Evolutionary conservation across 2,113 vertebrate species (phyloP).

Genomic region (Callaeas wilsoni): DNA sequence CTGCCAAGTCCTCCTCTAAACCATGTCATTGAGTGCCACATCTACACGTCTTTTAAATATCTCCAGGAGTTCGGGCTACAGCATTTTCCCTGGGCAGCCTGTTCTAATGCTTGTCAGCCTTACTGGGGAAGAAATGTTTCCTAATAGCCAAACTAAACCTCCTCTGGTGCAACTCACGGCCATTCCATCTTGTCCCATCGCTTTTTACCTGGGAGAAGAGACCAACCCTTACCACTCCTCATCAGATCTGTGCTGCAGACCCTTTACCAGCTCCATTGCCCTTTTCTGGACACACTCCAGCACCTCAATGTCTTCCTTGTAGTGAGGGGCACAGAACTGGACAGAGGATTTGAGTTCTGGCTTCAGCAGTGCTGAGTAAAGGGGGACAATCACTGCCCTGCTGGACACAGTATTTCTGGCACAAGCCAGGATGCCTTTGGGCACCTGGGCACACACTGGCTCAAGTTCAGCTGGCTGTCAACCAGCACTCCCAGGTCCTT

Average conservation of each 20-base stretch:
- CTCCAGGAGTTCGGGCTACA: neutral
- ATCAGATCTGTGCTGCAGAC: neutral
- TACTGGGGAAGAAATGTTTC: neutral
- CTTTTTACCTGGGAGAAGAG: neutral
- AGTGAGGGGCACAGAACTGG: neutral
- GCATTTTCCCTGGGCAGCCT: neutral
- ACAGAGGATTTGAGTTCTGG: neutral
- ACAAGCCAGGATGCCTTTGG: no score
- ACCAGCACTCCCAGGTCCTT: neutral
- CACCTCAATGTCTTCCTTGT: neutral
- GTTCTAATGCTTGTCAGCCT: neutral
- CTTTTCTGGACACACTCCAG: neutral
- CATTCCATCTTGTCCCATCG: neutral
- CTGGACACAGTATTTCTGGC: neutral
- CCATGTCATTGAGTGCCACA: neutral
- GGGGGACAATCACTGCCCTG: neutral
- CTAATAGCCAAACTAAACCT: neutral
- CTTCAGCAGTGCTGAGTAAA: neutral
- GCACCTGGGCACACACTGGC: neutral
- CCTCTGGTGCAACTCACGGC: neutral
- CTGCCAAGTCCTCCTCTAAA: neutral
- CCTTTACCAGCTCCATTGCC: rapidly evolving
- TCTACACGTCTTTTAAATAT: neutral
- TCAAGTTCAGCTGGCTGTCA: neutral
- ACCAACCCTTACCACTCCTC: rapidly evolving